phyloP scores from a whole-genome alignment of 2,888 invertebrate genomes.

The Branchipolynoe longqiensis region DNA sequence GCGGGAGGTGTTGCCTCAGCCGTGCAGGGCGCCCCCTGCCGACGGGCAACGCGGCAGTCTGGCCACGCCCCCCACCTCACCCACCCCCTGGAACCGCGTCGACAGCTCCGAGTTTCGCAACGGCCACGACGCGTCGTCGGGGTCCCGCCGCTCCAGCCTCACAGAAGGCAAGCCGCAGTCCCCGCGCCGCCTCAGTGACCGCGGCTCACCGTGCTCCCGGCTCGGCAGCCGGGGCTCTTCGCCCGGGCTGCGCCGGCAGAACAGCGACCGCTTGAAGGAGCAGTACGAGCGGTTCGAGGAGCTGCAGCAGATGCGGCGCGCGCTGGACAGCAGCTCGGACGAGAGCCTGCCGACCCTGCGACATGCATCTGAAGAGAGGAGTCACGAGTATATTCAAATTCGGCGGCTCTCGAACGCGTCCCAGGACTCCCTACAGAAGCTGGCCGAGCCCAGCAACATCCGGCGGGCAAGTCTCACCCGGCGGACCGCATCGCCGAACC shows the following conservation, averaged over 20 bases:
- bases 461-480: background rate
- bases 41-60: too few species aligned
- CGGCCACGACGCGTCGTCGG: conserved; percentile 41
- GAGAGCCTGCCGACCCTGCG: conserved; percentile 56
- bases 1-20: background rate
- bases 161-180: conserved; percentile 38
- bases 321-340: conserved; percentile 61
- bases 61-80: background rate
- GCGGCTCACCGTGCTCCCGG: conserved; percentile 23
- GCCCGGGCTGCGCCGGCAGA: conserved; percentile 18
- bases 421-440: background rate
- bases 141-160: conserved; percentile 22
- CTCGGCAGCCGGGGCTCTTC: conserved; percentile 35
- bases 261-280: conserved; percentile 58
- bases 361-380: conserved; percentile 30
- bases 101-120: conserved; percentile 51
- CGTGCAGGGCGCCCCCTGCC: background rate
- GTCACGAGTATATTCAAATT: conserved; percentile 13
- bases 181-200: conserved; percentile 16
- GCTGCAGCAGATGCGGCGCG: conserved; percentile 60
- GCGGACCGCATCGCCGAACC: background rate
- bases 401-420: conserved; percentile 26
- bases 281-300: conserved; percentile 62
- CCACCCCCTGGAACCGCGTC: conserved; percentile 23
- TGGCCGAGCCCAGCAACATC: background rate